phyloP scores from a whole-genome alignment of 1,140 invertebrate species.

The Conus ventricosus region DNA sequence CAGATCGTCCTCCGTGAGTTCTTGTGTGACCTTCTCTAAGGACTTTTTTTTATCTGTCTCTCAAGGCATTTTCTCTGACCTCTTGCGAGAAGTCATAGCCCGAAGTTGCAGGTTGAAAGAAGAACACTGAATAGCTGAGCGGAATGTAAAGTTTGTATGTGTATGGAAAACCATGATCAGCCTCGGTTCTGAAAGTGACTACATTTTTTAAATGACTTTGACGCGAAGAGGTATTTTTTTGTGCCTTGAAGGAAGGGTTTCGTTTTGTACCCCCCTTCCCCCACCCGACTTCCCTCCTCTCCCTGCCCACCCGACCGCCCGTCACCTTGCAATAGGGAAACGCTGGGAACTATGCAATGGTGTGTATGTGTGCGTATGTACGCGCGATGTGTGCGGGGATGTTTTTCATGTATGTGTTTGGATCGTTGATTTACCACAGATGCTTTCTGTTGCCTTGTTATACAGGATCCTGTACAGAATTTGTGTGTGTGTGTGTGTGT shows the following conservation, averaged over 20 bases:
- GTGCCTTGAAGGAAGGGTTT: background rate
- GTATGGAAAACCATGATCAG: background rate
- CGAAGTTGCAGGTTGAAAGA: too few species aligned
- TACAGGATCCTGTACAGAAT: background rate
- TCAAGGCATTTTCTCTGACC: too few species aligned
- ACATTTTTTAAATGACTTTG: background rate
- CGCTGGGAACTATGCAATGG: conserved; percentile 37
- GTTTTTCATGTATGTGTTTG: background rate
- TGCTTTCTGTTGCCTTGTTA: conserved; percentile 24
- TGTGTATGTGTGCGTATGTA: background rate
- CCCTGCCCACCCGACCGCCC: background rate
- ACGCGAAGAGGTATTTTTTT: background rate
- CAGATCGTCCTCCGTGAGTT: too few species aligned
- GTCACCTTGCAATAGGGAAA: background rate
- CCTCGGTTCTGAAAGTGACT: background rate
- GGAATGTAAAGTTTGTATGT: background rate
- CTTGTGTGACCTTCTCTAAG: too few species aligned
- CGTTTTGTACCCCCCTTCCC: background rate
- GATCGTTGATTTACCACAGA: conserved; percentile 19
- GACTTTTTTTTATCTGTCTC: too few species aligned
- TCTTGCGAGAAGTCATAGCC: too few species aligned
- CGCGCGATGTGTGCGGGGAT: background rate
- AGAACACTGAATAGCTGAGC: too few species aligned
- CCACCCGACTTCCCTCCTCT: background rate
- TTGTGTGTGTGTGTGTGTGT: background rate